Evolutionary conservation across 2,888 invertebrate genomes (phyloP), one percentile per base, ranked within the genome.

Genomic region (Beris morrisii): DNA sequence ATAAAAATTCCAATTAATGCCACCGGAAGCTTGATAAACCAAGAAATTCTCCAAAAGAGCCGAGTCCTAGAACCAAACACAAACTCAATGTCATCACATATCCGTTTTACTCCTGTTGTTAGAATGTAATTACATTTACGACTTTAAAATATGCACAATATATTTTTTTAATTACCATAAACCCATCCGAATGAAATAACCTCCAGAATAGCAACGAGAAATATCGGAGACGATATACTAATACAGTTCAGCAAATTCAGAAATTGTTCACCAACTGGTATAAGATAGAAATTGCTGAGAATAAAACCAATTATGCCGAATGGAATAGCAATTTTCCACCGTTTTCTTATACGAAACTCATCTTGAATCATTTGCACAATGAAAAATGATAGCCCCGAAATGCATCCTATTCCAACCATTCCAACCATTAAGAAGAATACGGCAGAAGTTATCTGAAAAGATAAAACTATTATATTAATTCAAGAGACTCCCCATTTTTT

Each of bases 51-150:
- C 61, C 61, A 61, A 12, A 50, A 22, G 4, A 22, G 38, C 11
- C 32, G 50, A 5, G 50, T 61, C 32, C 38, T 50, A 15, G 50
- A 61, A 5, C 61, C 61, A 38, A 50, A 61, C 61, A 61, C 50
- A 38, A 61, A 61, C 31, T 61, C 61, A 45, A 50, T 50, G 15
- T 61, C 61, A 13, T 50, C 50, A 30, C 50, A 50, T 50, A 61
- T 30, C 38, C 61, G 3, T 22, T 50, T 61, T 11, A 50, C 61
- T 38, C 61, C 61, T 61, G n/a, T 22, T 15, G n/a, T n/a, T n/a
- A n/a, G n/a, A n/a, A n/a, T n/a, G n/a, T n/a, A n/a, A n/a, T n/a
- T n/a, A n/a, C n/a, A n/a, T n/a, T n/a, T n/a, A n/a, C n/a, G n/a
- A n/a, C n/a, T n/a, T n/a, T n/a, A n/a, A n/a, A n/a, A n/a, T n/a